Evolutionary conservation across 2,888 invertebrate genomes (phyloP).

Genomic region (Leucoma salicis): DNA sequence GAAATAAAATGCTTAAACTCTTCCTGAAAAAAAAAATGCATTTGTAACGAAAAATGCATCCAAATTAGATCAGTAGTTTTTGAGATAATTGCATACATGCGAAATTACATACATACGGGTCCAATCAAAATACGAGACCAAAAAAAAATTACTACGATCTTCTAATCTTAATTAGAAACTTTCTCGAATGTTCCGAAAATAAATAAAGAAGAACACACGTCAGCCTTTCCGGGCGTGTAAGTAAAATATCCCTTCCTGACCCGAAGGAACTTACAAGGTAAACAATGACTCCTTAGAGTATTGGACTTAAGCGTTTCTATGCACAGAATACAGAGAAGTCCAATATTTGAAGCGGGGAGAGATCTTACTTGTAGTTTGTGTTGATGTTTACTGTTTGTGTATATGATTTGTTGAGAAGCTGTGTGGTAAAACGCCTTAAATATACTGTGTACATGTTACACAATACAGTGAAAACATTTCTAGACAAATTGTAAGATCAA

Average conservation of each 20-base stretch:
- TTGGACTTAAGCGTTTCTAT: slow-evolving; percentile 36
- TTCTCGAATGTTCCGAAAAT: slow-evolving; percentile 28
- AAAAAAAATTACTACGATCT: background rate
- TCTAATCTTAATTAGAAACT: slow-evolving; percentile 17
- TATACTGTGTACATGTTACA: too few species aligned
- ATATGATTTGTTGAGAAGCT: too few species aligned
- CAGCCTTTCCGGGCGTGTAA: slow-evolving; percentile 35
- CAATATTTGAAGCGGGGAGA: slow-evolving; percentile 34
- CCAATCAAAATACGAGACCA: too few species aligned
- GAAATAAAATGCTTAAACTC: too few species aligned
- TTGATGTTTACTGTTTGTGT: background rate
- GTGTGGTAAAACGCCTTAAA: too few species aligned
- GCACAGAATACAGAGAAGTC: slow-evolving; percentile 35
- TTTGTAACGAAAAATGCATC: too few species aligned
- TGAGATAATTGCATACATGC: too few species aligned
- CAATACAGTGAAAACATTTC: too few species aligned
- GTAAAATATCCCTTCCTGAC: slow-evolving; percentile 48
- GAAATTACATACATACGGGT: too few species aligned
- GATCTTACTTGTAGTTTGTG: slow-evolving; percentile 26
- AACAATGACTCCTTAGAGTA: slow-evolving; percentile 38
- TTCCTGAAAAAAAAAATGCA: too few species aligned
- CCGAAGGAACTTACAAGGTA: slow-evolving; percentile 38
- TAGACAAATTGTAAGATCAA: too few species aligned
- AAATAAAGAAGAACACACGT: slow-evolving; percentile 32
- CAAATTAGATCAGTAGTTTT: too few species aligned